phyloP scores from a whole-genome alignment of 2,797 vertebrate species.

The Balearica regulorum region DNA sequence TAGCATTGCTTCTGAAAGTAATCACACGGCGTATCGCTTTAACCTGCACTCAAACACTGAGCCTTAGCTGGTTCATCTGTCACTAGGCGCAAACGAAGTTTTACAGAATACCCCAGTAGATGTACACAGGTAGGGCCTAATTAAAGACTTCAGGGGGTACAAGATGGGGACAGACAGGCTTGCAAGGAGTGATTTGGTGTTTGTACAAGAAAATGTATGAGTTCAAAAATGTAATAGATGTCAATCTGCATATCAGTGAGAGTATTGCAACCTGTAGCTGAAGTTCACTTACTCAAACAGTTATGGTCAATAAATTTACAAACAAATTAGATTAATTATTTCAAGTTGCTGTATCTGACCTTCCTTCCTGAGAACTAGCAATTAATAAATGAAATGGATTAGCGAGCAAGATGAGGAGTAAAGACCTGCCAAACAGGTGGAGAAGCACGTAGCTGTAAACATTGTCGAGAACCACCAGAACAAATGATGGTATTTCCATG shows the following conservation, averaged over 20 bases:
- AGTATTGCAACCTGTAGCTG: background rate
- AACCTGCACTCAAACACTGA: background rate
- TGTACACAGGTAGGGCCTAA: background rate
- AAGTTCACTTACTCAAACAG: background rate
- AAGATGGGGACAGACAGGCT: background rate
- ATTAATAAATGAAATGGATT: background rate
- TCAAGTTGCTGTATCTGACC: background rate
- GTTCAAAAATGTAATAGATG: background rate
- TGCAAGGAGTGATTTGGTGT: background rate
- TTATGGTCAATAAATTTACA: background rate
- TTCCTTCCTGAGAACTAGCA: background rate
- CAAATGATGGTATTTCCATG: background rate
- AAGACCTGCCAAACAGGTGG: rapidly evolving
- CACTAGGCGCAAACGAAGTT: rapidly evolving
- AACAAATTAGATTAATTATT: background rate
- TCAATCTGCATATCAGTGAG: background rate
- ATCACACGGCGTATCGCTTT: background rate
- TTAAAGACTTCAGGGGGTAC: background rate
- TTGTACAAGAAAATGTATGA: background rate
- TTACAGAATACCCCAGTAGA: background rate
- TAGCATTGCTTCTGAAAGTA: background rate
- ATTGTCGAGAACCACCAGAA: background rate
- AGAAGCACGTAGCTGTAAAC: background rate
- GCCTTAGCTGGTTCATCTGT: rapidly evolving
- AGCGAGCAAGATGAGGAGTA: background rate